These are phyloP conservation scores for Hyphantria cunea DNA, from an alignment of 1,140 invertebrate genomes.

Conservation along the genomic window DNA sequence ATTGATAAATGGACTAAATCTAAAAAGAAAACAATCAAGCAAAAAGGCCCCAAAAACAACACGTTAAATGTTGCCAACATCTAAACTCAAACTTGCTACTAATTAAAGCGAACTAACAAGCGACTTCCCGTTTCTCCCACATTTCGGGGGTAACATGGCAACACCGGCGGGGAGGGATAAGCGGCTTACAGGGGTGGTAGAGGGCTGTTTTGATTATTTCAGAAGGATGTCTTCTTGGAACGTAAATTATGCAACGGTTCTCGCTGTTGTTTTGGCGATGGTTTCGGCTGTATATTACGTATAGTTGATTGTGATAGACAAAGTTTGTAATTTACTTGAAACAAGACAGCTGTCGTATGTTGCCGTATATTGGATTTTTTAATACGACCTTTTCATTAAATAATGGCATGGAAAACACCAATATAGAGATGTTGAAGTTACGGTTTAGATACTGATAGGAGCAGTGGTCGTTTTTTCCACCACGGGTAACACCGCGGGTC, in stretches of 20 bases:
- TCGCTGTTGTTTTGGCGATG: constrained; percentile 38
- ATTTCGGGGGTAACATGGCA: constrained; percentile 48
- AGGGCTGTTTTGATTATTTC: constrained; percentile 74
- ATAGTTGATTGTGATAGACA: constrained; percentile 25
- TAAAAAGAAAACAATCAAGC: constrained; percentile 12
- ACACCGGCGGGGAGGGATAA: constrained; percentile 54
- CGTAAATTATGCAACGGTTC: constrained; percentile 73
- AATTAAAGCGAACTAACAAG: constrained; percentile 73
- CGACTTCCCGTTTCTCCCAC: constrained; percentile 49
- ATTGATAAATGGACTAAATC: too few species aligned
- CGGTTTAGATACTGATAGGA: too few species aligned
- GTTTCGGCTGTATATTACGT: constrained; percentile 10
- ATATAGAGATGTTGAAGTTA: too few species aligned
- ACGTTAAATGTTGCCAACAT: constrained; percentile 43
- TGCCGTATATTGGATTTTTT: too few species aligned
- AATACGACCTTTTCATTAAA: too few species aligned
- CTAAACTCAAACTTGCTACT: constrained; percentile 52
- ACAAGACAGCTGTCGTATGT: too few species aligned
- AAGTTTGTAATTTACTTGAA: constrained; percentile 16
- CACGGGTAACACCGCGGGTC: too few species aligned
- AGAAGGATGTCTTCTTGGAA: constrained; percentile 71
- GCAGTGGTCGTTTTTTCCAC: too few species aligned
- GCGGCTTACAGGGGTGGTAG: constrained; percentile 65
- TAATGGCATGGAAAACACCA: too few species aligned
- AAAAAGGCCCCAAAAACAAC: constrained; percentile 22